Evolutionary conservation across 2,888 invertebrate species (phyloP), one percentile per base, ranked within the genome.

Genomic region (Frankliniella intonsa): DNA sequence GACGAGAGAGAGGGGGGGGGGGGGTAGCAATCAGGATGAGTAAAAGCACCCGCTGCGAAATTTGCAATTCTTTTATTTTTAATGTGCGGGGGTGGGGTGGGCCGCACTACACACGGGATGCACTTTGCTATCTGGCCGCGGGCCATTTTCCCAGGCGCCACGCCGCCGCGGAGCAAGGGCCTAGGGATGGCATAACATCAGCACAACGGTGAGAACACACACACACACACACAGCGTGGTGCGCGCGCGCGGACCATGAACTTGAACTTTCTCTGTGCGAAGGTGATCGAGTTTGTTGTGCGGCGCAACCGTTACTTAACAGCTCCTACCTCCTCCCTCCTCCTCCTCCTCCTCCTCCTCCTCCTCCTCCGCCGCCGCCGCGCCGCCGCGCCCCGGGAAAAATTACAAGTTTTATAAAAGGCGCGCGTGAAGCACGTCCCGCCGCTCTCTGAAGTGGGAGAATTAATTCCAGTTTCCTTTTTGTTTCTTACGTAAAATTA

Each of bases 241-340:
- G 25, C 69, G 62, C 14, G 14, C 62, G 62, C 0, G 62, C 62
- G 62, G 19, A n/a, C 69, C 69, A 12, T 76, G 69, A 76, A 76
- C 69, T 76, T 76, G 69, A 76, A 76, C 69, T 76, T 76, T 76
- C 69, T 76, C 69, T 76, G 69, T 22, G 69, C 69, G 69, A 76
- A 76, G 69, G 69, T 76, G 69, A 76, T 76, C 69, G 69, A 76
- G 69, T 76, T 76, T 25, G 25, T 11, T 62, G 62, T 17, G 62
- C 62, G 55, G 62, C 25, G 69, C 25, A 76, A 76, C 69, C 69
- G 69, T 76, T 76, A 76, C 69, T 76, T 76, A 76, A 76, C 69
- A 62, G 62, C 38, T 38, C 38, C 38, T 38, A 2, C 38, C 38
- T 5, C 38, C 38, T 2, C 38, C 38, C 38, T 5, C 38, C 38